Base-by-base conservation (phyloP, 2,113 vertebrate species). In the Mesembrinibis cayennensis region DNA sequence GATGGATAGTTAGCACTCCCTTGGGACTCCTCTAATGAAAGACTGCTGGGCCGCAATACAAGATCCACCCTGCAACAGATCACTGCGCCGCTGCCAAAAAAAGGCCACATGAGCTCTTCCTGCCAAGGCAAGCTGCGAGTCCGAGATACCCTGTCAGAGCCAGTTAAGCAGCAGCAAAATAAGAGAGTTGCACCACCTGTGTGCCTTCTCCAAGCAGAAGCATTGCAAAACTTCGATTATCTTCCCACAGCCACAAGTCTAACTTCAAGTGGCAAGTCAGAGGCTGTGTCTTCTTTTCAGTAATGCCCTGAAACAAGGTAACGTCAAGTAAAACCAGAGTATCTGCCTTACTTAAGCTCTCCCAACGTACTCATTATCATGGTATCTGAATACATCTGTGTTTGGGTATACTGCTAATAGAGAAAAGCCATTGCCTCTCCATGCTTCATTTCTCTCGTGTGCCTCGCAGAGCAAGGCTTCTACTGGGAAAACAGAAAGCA, bases 221-320 rank as follows among this genome's bases (percentile, higher is more conserved):
- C 5, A 0, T 13, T 6, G 0, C 2, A 2, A 23, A 76, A n/a
- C 30, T 74, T 63, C 45, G 26, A 58, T 50, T 81, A 58, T n/a
- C 44, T 70, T 62, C 56, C 85, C 0, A 0, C 53, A 56, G 62
- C 66, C 84, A 47, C 10, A 11, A 82, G 49, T 5, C 56, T 34
- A 25, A 40, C 36, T 79, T 34, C 78, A 65, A 16, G 44, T 0
- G 1, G 44, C 7, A 11, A 76, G 53, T 32, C 32, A 42, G 30
- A 72, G 47, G 52, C 78, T 38, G 62, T 1, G 16, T 23, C 47
- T 62, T 73, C 50, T 53, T 50, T 32, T 53, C 61, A 40, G 61
- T 84, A 13, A 7, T 16, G 42, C 26, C 80, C 67, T 73, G 59
- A 69, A 25, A n/a, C 52, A n/a, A 74, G 44, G 27, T 13, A 47